Evolutionary conservation across 2,113 vertebrate species (phyloP).

Genomic region (Antennarius striatus): DNA sequence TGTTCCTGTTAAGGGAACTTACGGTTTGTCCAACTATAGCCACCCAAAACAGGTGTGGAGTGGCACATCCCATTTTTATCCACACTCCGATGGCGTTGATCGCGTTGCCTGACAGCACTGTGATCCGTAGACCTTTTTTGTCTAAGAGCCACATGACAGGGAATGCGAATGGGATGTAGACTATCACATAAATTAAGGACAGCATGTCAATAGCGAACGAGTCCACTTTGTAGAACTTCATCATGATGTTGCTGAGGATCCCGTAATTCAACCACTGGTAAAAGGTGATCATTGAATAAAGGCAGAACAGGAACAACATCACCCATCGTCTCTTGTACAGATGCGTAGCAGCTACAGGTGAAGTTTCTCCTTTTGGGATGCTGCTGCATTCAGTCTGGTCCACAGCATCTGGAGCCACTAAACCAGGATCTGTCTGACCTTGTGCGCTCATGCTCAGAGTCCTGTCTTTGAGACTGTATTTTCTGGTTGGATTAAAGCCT

Average conservation of each 20-base stretch:
- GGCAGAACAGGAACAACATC: constrained; percentile 87
- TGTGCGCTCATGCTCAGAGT: neutral
- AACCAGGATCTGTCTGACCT: neutral
- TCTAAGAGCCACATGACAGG: constrained; percentile 93
- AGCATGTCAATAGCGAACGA: constrained; percentile 91
- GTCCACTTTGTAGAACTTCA: constrained; percentile 84
- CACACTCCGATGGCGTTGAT: constrained; percentile 91
- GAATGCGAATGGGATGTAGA: constrained; percentile 92
- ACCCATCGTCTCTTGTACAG: constrained; percentile 85
- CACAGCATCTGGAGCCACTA: neutral
- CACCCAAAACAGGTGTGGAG: constrained; percentile 84
- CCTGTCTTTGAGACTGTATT: constrained; percentile 4
- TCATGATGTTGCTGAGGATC: constrained; percentile 89
- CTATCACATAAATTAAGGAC: constrained; percentile 93
- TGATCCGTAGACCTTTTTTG: constrained; percentile 85
- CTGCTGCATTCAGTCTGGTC: constrained; percentile 7
- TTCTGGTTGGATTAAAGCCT: too few relatives aligned
- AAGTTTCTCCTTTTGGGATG: constrained; percentile 27
- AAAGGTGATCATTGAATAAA: constrained; percentile 90
- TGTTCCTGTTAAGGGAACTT: constrained; percentile 87
- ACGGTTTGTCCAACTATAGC: constrained; percentile 86
- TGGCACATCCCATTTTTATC: constrained; percentile 90
- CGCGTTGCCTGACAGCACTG: constrained; percentile 84
- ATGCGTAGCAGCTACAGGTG: constrained; percentile 41
- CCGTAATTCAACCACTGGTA: constrained; percentile 97